A percentile compares a stretch with the other conserved stretches of the same genome.
phyloP scores from a whole-genome alignment of 2,888 invertebrate genomes.

The Tubiluchus corallicola region DNA sequence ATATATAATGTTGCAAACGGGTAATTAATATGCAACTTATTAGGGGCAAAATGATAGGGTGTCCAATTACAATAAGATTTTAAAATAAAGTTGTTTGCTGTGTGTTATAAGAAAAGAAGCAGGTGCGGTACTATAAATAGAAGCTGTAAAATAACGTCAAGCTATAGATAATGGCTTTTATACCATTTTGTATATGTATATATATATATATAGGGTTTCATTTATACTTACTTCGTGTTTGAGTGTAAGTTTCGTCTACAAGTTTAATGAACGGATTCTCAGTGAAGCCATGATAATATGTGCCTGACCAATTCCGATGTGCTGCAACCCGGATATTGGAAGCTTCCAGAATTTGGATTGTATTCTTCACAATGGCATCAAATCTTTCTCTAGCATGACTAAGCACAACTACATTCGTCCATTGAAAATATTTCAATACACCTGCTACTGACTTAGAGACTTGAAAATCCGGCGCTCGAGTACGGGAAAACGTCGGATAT shows the following conservation, averaged over 20 bases:
- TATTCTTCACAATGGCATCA: not conserved
- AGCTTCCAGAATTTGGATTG: not conserved
- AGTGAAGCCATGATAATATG: conserved; percentile 3
- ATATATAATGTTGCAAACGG: no score
- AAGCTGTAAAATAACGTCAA: no score
- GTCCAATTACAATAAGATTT: no score
- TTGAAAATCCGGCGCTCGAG: not conserved
- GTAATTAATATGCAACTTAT: no score
- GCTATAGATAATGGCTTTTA: no score
- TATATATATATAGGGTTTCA: no score
- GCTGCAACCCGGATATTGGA: not conserved
- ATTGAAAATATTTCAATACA: not conserved
- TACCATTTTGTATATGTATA: no score
- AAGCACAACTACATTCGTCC: conserved; percentile 1
- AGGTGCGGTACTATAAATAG: no score
- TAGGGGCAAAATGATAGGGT: no score
- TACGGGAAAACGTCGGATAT: conserved; percentile 1
- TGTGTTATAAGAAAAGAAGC: no score
- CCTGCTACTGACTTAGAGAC: not conserved
- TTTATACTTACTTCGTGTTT: not conserved
- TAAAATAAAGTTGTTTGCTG: no score
- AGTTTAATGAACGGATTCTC: conserved; percentile 1
- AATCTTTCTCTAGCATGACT: not conserved
- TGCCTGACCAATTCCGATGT: not conserved
- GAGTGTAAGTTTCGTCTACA: not conserved